Percentiles rank a stretch among this genome's conserved stretches.
Evolutionary conservation across 1,140 invertebrate species (phyloP).

Genomic region (Subanguina moxae): DNA sequence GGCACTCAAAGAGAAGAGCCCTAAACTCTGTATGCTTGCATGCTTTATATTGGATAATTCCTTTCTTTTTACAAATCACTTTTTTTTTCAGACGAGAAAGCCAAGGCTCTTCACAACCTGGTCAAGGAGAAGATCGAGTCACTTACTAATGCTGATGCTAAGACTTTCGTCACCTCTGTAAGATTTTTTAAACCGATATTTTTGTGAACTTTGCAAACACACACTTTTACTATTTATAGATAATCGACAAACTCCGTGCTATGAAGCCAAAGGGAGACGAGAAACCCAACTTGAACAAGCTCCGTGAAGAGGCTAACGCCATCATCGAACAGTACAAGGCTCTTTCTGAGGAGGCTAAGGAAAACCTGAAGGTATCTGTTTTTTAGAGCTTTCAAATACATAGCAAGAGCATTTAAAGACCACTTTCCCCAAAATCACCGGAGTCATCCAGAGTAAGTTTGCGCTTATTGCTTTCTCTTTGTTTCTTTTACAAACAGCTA

Average conservation of each 20-base stretch:
- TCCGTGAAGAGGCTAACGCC: conserved; percentile 30
- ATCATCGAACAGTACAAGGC: conserved; percentile 32
- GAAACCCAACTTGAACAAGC: conserved; percentile 44
- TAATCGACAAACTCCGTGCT: conserved; percentile 40
- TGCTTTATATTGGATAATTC: too few species aligned
- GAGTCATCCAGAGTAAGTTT: conserved; percentile 41
- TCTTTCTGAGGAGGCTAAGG: conserved; percentile 40
- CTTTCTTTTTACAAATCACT: too few species aligned
- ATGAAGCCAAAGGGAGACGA: conserved; percentile 43
- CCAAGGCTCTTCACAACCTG: conserved; percentile 36
- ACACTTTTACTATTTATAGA: conserved; percentile 13
- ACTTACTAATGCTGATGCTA: conserved; percentile 37
- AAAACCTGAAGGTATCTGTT: conserved; percentile 25
- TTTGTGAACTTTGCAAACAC: background rate
- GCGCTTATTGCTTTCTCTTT: background rate
- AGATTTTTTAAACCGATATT: background rate
- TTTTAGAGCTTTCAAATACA: too few species aligned
- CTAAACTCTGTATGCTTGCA: conserved; percentile 40
- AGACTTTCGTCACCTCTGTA: conserved; percentile 41
- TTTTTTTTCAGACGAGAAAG: conserved; percentile 28
- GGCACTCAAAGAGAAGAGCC: conserved; percentile 43
- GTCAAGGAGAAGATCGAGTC: conserved; percentile 35
- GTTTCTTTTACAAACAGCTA: background rate
- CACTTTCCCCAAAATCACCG: conserved; percentile 45
- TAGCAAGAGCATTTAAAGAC: background rate